These are phyloP conservation scores for Drosophila neocordata DNA, from an alignment of 1,140 invertebrate genomes.

Conservation along the genomic window DNA sequence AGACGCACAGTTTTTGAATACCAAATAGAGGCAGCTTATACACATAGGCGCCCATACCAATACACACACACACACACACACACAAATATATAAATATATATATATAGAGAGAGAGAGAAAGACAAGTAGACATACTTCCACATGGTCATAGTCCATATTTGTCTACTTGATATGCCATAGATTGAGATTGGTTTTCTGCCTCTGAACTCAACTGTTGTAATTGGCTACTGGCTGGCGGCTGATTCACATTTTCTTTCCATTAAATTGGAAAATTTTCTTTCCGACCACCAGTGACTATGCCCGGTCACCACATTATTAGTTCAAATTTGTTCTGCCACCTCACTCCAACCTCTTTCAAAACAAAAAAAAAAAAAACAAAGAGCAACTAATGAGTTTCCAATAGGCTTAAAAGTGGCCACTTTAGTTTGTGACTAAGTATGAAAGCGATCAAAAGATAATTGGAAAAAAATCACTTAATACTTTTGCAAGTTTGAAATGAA, in stretches of 20 bases:
- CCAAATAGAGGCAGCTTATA: conserved; percentile 60
- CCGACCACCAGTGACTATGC: conserved; percentile 43
- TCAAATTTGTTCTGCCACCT: conserved; percentile 51
- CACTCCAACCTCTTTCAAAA: too few species aligned
- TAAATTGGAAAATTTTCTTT: conserved; percentile 71
- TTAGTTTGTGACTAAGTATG: conserved; percentile 20
- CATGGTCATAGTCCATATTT: conserved; percentile 71
- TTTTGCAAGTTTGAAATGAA: background rate
- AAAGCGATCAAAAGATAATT: conserved; percentile 39
- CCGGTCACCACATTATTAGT: conserved; percentile 69
- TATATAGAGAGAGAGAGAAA: background rate
- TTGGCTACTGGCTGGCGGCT: conserved; percentile 51
- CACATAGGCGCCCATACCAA: conserved; percentile 11
- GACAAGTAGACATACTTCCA: conserved; percentile 35
- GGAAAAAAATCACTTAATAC: conserved; percentile 48
- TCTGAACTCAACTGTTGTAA: conserved; percentile 45
- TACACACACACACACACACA: conserved; percentile 16
- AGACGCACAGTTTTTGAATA: conserved; percentile 80
- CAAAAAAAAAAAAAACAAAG: conserved; percentile 1
- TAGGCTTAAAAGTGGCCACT: conserved; percentile 58
- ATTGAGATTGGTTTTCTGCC: conserved; percentile 72
- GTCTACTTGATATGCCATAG: conserved; percentile 72
- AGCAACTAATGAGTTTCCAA: conserved; percentile 75
- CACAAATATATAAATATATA: background rate
- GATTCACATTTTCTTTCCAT: conserved; percentile 42